Evolutionary conservation across 2,113 vertebrate genomes (phyloP).

Genomic region (Pachypanchax playfairii): DNA sequence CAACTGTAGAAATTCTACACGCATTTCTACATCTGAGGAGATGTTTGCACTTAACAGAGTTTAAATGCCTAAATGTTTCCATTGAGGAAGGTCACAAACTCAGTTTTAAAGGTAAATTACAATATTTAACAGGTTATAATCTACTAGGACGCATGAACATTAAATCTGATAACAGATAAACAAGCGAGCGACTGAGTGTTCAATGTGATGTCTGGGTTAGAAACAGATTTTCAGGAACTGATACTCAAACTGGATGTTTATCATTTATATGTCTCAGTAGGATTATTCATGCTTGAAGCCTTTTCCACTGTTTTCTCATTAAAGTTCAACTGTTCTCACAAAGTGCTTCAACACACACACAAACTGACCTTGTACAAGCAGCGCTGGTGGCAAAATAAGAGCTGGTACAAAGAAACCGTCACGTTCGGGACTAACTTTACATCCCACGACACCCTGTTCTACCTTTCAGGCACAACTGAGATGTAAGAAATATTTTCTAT

Average conservation of each 20-base stretch:
- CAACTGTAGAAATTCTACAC: too few relatives aligned
- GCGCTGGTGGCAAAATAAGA: constrained; percentile 5
- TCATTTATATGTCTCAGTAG: not conserved
- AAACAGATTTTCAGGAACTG: not conserved
- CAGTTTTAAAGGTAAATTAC: too few relatives aligned
- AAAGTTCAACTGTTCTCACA: constrained; percentile 23
- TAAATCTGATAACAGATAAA: too few relatives aligned
- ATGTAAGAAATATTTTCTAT: constrained; percentile 11
- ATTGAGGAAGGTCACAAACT: too few relatives aligned
- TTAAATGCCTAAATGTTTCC: too few relatives aligned
- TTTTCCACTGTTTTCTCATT: constrained; percentile 25
- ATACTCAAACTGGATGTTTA: constrained; percentile 3
- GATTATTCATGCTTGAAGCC: constrained; percentile 8
- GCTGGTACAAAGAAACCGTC: constrained; percentile 2
- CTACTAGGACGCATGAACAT: too few relatives aligned
- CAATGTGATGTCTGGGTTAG: not conserved
- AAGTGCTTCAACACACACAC: constrained; percentile 15
- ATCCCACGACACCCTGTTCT: constrained; percentile 14
- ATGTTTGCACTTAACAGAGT: too few relatives aligned
- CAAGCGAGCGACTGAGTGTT: not conserved
- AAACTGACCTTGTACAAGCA: constrained; percentile 30
- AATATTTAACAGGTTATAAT: too few relatives aligned
- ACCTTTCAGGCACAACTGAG: constrained; percentile 21
- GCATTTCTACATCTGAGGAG: too few relatives aligned
- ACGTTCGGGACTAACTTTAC: constrained; percentile 28